Percentiles rank a stretch among this genome's conserved stretches.
Evolutionary conservation across 2,888 invertebrate genomes (phyloP).

Genomic region (Pseudococcus viburni): DNA sequence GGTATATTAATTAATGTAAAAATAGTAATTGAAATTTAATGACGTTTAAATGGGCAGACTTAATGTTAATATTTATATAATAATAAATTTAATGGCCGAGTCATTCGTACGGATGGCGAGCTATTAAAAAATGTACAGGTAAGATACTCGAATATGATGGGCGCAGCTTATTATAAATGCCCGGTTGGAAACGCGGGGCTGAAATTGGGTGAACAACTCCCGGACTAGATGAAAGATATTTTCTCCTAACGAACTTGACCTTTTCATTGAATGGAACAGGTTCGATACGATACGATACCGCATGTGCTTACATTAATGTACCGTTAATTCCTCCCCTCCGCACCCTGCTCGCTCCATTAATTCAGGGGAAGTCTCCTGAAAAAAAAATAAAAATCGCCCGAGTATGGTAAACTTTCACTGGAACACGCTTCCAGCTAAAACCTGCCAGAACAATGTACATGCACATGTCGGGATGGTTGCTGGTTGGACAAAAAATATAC

Average conservation of each 20-base stretch:
- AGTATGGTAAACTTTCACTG: slow-evolving; percentile 48
- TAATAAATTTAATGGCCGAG: slow-evolving; percentile 29
- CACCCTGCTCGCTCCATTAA: not conserved
- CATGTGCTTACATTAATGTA: slow-evolving; percentile 43
- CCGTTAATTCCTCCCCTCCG: slow-evolving; percentile 27
- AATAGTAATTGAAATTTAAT: slow-evolving; percentile 41
- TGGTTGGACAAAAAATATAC: not conserved
- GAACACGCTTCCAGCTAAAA: slow-evolving; percentile 30
- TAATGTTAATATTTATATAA: slow-evolving; percentile 40
- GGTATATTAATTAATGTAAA: slow-evolving; percentile 47
- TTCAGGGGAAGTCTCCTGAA: not conserved
- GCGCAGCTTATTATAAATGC: slow-evolving; percentile 44
- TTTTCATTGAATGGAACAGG: slow-evolving; percentile 62
- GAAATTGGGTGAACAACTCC: slow-evolving; percentile 62
- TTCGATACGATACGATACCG: not conserved
- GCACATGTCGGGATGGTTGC: not conserved
- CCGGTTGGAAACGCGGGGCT: slow-evolving; percentile 6
- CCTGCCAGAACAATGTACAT: slow-evolving; percentile 37
- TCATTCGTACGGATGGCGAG: not conserved
- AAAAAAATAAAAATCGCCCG: slow-evolving; percentile 15
- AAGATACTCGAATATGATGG: slow-evolving; percentile 19
- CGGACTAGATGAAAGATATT: slow-evolving; percentile 56
- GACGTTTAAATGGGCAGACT: slow-evolving; percentile 19
- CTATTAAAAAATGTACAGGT: not conserved
- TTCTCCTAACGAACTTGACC: slow-evolving; percentile 64